These are phyloP conservation scores for Xanthia icteritia DNA, from an alignment of 2,888 invertebrate species.

Conservation along the genomic window DNA sequence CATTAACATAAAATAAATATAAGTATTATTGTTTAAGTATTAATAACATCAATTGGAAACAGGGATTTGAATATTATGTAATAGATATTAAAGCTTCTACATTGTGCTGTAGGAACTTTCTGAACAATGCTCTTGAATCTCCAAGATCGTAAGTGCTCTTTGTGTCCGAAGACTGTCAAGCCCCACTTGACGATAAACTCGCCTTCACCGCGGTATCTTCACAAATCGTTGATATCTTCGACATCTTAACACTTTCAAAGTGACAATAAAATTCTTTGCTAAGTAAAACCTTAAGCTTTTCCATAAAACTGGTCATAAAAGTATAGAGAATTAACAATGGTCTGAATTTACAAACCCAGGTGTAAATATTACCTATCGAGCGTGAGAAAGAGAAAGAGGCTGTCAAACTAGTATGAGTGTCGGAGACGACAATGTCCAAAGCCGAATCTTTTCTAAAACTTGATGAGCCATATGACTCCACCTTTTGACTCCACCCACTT, in stretches of 20 bases:
- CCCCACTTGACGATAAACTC: slow-evolving; percentile 42
- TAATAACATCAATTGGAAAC: background rate
- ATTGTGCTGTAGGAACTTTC: slow-evolving; percentile 26
- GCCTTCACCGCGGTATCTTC: slow-evolving; percentile 32
- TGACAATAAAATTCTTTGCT: slow-evolving; percentile 4
- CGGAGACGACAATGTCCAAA: background rate
- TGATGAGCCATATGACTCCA: background rate
- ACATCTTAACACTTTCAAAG: slow-evolving; percentile 15
- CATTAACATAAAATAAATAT: background rate
- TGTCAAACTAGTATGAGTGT: background rate
- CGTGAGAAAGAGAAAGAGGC: background rate
- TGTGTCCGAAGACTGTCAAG: slow-evolving; percentile 19
- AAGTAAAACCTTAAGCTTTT: slow-evolving; percentile 30
- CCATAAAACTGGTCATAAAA: background rate
- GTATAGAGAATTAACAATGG: background rate
- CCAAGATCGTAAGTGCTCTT: slow-evolving; percentile 37
- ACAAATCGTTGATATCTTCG: slow-evolving; percentile 34
- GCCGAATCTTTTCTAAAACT: background rate
- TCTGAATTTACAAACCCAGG: too few species aligned
- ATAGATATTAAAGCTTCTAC: slow-evolving; percentile 18
- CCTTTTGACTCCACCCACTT: too few species aligned
- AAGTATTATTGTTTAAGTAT: background rate
- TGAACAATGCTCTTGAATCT: slow-evolving; percentile 48
- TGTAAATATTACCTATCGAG: background rate
- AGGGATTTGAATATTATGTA: background rate